Conservation (phyloP, 2,797 vertebrate species). For the Trematomus bernacchii region DNA sequence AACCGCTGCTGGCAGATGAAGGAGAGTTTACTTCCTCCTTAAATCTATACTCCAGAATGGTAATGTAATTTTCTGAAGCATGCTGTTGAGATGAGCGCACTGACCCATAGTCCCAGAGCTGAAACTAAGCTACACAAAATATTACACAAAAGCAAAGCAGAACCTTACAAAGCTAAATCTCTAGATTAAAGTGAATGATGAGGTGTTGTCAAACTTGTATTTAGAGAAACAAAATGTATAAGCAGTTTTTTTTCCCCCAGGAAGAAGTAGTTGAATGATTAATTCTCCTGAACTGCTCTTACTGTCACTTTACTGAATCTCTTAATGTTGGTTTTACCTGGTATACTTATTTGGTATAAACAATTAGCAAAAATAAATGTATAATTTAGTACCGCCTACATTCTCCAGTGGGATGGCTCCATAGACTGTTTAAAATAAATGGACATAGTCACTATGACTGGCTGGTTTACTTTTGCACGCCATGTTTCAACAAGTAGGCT, state of each 20-base stretch:
- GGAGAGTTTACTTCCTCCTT: slow-evolving; percentile 42
- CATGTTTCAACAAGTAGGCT: too few relatives aligned
- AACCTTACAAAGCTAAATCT: slow-evolving; percentile 15
- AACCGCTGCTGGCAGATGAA: slow-evolving; percentile 32
- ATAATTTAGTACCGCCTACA: too few relatives aligned
- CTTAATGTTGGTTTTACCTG: too few relatives aligned
- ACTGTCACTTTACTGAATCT: background rate
- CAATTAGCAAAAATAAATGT: too few relatives aligned
- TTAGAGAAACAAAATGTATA: slow-evolving; percentile 21
- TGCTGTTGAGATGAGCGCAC: slow-evolving; percentile 25
- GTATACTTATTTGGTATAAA: too few relatives aligned
- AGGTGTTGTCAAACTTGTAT: slow-evolving; percentile 19
- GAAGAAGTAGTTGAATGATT: background rate
- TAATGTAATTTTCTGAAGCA: slow-evolving; percentile 52
- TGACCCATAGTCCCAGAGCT: slow-evolving; percentile 5
- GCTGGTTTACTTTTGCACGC: too few relatives aligned
- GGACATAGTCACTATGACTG: too few relatives aligned
- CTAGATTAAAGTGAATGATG: background rate
- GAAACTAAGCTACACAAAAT: background rate
- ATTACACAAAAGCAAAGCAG: background rate
- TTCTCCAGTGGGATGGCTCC: too few relatives aligned
- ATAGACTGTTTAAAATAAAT: too few relatives aligned
- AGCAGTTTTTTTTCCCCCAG: slow-evolving; percentile 6
- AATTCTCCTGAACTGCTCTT: background rate
- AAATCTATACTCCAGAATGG: slow-evolving; percentile 37